phyloP scores from a whole-genome alignment of 2,797 vertebrate species.

The Cyclopterus lumpus region DNA sequence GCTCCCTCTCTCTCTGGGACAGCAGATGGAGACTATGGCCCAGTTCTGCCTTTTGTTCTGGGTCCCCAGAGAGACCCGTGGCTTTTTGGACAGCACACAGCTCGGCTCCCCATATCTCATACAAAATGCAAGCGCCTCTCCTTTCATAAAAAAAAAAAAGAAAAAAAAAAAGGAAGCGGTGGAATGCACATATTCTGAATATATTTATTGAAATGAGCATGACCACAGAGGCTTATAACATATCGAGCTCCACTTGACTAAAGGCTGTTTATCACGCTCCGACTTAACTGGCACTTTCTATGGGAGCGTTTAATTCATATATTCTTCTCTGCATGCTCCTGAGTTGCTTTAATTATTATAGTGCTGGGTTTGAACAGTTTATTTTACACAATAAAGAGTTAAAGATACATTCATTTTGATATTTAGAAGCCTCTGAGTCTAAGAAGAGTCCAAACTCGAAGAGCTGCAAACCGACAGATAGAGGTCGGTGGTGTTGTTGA shows the following conservation, averaged over 20 bases:
- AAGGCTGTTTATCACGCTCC: conserved; percentile 2
- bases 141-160: conserved; percentile 84
- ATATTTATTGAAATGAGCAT: conserved; percentile 55
- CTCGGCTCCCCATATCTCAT: conserved; percentile 89
- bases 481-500: background rate
- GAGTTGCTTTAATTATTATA: background rate
- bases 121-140: conserved; percentile 95
- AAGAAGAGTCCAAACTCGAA: background rate
- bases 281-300: conserved; percentile 1
- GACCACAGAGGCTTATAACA: conserved; percentile 28
- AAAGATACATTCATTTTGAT: background rate
- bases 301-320: background rate
- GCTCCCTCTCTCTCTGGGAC: conserved; percentile 81
- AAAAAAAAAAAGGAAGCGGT: conserved; percentile 65
- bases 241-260: conserved; percentile 16
- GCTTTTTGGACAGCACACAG: conserved; percentile 82
- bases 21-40: conserved; percentile 99
- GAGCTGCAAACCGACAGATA: background rate
- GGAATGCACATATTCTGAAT: conserved; percentile 77
- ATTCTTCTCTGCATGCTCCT: background rate
- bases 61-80: conserved; percentile 91
- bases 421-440: background rate
- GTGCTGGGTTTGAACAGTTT: background rate
- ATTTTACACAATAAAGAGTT: background rate
- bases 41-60: conserved; percentile 96